phyloP scores from a whole-genome alignment of 1,140 invertebrate species.

The Brachionus koreanus region DNA sequence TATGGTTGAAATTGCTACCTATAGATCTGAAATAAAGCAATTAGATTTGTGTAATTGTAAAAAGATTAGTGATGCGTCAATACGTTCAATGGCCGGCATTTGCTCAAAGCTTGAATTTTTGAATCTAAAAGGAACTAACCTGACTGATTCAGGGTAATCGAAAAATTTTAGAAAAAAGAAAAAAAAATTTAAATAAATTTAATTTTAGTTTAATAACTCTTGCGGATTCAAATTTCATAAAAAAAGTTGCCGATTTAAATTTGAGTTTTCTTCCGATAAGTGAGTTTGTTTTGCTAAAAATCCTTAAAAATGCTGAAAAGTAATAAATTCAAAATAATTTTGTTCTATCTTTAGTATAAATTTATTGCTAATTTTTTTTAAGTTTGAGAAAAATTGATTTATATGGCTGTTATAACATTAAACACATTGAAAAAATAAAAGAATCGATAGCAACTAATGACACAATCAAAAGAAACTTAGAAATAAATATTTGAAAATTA shows the following conservation, averaged over 20 bases:
- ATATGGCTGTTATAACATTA: conserved; percentile 30
- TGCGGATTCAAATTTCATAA: neutral
- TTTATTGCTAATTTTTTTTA: neutral
- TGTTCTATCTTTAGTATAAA: too few species aligned
- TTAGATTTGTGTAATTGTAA: conserved; percentile 27
- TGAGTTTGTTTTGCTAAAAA: conserved; percentile 13
- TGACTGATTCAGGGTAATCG: neutral
- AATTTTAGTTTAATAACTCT: conserved; percentile 12
- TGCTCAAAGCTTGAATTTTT: conserved; percentile 7
- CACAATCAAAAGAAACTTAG: neutral
- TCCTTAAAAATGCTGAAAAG: conserved; percentile 26
- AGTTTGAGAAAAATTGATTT: conserved; percentile 17
- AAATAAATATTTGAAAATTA: conserved; percentile 21
- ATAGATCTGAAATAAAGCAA: conserved; percentile 10
- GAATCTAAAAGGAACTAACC: conserved; percentile 28
- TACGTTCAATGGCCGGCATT: neutral
- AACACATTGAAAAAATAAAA: neutral
- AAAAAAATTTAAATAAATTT: neutral
- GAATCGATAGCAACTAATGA: neutral
- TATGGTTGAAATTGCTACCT: conserved; percentile 18
- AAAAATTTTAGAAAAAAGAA: neutral
- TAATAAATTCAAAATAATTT: neutral
- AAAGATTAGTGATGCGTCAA: conserved; percentile 31
- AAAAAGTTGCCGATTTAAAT: conserved; percentile 9
- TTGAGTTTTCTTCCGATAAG: conserved; percentile 26